These are phyloP conservation scores for Nomada ferruginata DNA, from an alignment of 2,888 invertebrate genomes.

Conservation along the genomic window DNA sequence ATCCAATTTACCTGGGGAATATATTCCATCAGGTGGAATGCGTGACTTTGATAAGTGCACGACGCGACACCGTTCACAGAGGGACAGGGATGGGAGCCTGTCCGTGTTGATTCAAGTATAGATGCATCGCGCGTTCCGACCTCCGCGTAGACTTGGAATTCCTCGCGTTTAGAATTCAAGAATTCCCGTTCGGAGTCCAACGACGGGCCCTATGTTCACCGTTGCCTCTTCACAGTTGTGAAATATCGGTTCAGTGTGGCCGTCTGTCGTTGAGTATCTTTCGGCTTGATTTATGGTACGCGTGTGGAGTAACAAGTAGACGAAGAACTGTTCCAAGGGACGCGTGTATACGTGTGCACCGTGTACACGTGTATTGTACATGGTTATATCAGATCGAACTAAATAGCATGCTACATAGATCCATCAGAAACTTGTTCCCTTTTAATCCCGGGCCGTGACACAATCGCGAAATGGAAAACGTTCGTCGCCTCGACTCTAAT, in stretches of 20 bases:
- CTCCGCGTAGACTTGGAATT: conserved; percentile 12
- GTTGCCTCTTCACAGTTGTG: background rate
- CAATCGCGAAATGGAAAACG: conserved; percentile 57
- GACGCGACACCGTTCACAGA: background rate
- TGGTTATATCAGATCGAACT: background rate
- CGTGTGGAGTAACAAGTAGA: background rate
- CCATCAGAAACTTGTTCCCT: conserved; percentile 16
- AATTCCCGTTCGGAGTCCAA: background rate
- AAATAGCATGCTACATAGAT: background rate
- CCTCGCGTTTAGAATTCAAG: conserved; percentile 12
- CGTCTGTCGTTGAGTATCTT: background rate
- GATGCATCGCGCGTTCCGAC: conserved; percentile 13
- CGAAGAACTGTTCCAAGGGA: background rate
- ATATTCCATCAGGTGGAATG: conserved; percentile 30
- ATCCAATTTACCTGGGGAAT: conserved; percentile 40
- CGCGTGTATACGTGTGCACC: background rate
- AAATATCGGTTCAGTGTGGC: conserved; percentile 4
- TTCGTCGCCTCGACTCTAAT: conserved; percentile 38
- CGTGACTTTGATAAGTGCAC: conserved; percentile 39
- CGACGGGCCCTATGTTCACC: background rate
- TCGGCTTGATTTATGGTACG: background rate
- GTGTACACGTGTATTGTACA: too few species aligned
- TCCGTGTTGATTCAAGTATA: conserved; percentile 15
- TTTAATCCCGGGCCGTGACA: conserved; percentile 24
- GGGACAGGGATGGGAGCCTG: background rate